Base-by-base conservation (phyloP, 2,113 vertebrate genomes). In the Dromiciops gliroides region DNA sequence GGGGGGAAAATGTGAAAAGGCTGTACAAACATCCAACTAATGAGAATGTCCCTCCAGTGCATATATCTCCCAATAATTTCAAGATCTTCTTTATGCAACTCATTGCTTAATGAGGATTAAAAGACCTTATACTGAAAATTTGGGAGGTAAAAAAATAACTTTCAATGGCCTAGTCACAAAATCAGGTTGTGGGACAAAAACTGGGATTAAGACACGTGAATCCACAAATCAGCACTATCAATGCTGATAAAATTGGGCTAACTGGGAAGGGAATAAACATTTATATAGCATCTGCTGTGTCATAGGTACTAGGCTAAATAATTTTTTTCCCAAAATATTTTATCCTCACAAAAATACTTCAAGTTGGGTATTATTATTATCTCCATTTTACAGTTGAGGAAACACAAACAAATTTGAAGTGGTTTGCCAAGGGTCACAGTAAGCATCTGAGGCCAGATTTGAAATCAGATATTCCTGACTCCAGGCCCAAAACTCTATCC, bases 141-240 rank as follows among this genome's bases (percentile, higher is more conserved):
- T 49, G 44, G 10, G 4, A 25, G 60, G 37, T n/a, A n/a, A 31
- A 60, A n/a, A n/a, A 75, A 90, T 90, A 90, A 67, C 50, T 50
- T 90, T 83, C 49, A 96, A 83, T 47, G 16, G 75, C 67, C 89
- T 51, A 91, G 60, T 60, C 47, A 90, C 47, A 56, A 93, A 24
- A 91, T 90, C 25, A 92, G 37, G 1, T 75, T 67, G 2, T 50
- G 14, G 89, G 47, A 24, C 89, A n/a, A 83, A 19, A 10, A 6
- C n/a, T 93, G 28, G 49, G 44, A 44, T 90, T 83, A 92, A 28
- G 16, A 49, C 60, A 90, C 28, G 19, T 56, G 31, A 48, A 22
- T 37, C 60, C 83, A 60, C 22, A 94, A 53, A 51, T 90, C 51
- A 92, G 16, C 2, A 7, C 37, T 83, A 44, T 44, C 19, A 83